These are phyloP conservation scores for Anoplophora glabripennis DNA, from an alignment of 1,140 invertebrate genomes.

Conservation along the genomic window DNA sequence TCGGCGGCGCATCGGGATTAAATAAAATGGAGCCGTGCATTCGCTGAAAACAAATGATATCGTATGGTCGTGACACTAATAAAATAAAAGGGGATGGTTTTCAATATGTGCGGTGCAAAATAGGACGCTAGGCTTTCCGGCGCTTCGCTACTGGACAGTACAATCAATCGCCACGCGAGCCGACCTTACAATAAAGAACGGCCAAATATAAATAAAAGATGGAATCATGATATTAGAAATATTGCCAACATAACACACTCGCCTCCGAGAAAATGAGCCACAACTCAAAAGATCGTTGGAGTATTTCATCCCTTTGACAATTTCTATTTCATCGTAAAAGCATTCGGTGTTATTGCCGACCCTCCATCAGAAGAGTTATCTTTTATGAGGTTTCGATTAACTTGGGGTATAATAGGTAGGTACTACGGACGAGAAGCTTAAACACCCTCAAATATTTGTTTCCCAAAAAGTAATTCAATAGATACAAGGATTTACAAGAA, in stretches of 20 bases:
- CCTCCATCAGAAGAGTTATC: too few species aligned
- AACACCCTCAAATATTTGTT: too few species aligned
- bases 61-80: conserved; percentile 13
- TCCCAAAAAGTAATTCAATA: too few species aligned
- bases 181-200: background rate
- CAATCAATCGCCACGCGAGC: background rate
- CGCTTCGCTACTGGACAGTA: background rate
- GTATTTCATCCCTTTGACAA: background rate
- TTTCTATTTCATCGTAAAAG: too few species aligned
- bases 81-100: conserved; percentile 1
- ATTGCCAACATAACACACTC: background rate
- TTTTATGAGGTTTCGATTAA: too few species aligned
- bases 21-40: conserved; percentile 4
- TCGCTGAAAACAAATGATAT: conserved; percentile 6
- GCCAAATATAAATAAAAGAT: conserved; percentile 2
- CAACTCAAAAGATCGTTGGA: background rate
- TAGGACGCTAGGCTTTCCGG: background rate
- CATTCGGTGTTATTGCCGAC: too few species aligned
- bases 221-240: background rate
- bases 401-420: too few species aligned
- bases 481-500: too few species aligned
- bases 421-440: too few species aligned
- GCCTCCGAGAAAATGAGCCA: background rate
- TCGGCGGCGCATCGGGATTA: conserved; percentile 1
- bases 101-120: background rate